Evolutionary conservation across 1,140 invertebrate species (phyloP).

Genomic region (Musca vetustissima): DNA sequence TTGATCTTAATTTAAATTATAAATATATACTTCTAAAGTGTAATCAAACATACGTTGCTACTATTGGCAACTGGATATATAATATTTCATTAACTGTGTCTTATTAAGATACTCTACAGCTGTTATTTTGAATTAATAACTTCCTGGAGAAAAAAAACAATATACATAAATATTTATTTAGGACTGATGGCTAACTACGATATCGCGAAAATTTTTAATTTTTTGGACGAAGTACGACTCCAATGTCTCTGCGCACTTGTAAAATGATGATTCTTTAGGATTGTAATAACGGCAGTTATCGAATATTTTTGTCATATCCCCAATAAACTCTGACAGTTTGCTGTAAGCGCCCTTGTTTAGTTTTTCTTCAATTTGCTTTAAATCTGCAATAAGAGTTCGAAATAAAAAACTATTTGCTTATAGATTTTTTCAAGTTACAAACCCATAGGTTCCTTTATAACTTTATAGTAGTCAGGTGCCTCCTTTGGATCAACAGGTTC

Average conservation of each 20-base stretch:
- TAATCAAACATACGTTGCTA: neutral
- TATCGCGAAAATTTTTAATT: conserved; percentile 82
- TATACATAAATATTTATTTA: neutral
- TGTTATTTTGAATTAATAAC: conserved; percentile 1
- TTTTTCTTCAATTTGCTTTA: conserved; percentile 89
- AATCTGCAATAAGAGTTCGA: conserved; percentile 68
- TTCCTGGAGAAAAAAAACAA: neutral
- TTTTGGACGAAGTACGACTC: conserved; percentile 95
- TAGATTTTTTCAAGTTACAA: conserved; percentile 38
- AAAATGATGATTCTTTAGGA: conserved; percentile 91
- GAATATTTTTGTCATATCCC: conserved; percentile 97
- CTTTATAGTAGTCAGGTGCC: conserved; percentile 95
- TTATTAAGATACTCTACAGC: neutral
- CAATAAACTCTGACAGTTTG: conserved; percentile 91
- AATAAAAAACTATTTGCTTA: conserved; percentile 10
- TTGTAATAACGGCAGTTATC: conserved; percentile 98
- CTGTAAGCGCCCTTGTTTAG: conserved; percentile 82
- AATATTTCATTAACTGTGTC: too few species aligned
- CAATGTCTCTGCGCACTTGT: conserved; percentile 90
- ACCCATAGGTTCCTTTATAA: conserved; percentile 99
- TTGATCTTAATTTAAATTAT: conserved; percentile 3
- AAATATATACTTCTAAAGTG: neutral
- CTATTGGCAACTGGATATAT: neutral
- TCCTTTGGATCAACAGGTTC: conserved; percentile 93
- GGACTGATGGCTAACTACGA: conserved; percentile 51